These are phyloP conservation scores for Actinia tenebrosa DNA, from an alignment of 64 coral and sea anemone species.

Conservation along the genomic window DNA sequence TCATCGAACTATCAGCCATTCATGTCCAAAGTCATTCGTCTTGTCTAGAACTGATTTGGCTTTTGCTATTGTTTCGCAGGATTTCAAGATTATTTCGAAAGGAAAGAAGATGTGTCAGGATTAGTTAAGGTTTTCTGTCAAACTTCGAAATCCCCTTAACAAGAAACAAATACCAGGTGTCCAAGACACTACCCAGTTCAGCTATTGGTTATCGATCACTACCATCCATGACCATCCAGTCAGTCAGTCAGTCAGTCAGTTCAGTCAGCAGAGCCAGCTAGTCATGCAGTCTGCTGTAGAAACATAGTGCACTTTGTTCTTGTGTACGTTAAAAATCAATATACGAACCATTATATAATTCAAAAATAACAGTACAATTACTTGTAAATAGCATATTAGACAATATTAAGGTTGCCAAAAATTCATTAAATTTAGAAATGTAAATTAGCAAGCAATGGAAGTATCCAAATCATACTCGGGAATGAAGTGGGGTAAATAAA, in stretches of 20 bases:
- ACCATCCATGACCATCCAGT: too few relatives aligned
- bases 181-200: neutral
- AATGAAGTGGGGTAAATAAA: neutral
- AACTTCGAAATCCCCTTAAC: neutral
- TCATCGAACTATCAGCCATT: neutral
- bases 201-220: too few relatives aligned
- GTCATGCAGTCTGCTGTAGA: neutral
- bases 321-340: constrained; percentile 15
- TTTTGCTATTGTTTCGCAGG: neutral
- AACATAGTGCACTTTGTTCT: neutral
- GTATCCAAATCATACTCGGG: neutral
- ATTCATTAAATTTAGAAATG: constrained; percentile 1
- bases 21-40: neutral
- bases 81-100: constrained; percentile 24
- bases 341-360: neutral
- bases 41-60: neutral
- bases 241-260: neutral
- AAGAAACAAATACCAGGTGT: constrained; percentile 5
- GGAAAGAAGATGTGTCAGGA: constrained; percentile 24
- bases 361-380: neutral
- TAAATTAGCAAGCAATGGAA: neutral
- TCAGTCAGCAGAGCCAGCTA: neutral
- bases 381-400: neutral
- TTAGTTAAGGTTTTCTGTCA: neutral
- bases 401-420: neutral